phyloP scores from a whole-genome alignment of 2,113 vertebrate species.

The Cochlearius cochlearius region DNA sequence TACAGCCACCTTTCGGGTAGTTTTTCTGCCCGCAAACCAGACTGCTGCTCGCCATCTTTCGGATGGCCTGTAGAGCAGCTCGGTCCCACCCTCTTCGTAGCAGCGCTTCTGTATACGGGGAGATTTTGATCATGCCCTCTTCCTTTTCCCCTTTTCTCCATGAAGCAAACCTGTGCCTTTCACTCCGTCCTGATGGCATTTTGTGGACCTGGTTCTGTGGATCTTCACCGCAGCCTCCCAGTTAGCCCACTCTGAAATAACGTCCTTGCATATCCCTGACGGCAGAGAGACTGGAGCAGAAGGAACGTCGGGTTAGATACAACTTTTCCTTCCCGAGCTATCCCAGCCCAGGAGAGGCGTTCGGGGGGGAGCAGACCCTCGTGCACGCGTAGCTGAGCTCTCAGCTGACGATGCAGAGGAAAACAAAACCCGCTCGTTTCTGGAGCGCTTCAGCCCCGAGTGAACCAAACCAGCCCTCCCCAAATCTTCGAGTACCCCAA shows the following conservation, averaged over 20 bases:
- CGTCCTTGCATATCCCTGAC: background rate
- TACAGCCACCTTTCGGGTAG: no score
- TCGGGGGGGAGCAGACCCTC: background rate
- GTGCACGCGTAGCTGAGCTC: background rate
- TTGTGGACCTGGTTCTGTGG: background rate
- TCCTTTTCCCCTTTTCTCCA: background rate
- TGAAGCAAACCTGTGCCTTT: background rate
- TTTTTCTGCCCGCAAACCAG: background rate
- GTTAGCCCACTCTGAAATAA: background rate
- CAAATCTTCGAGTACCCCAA: background rate
- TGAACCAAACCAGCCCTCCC: background rate
- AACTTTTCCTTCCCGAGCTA: background rate
- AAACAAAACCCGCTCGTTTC: background rate
- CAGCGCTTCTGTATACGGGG: fast-evolving
- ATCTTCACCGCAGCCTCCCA: background rate
- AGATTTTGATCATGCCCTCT: background rate
- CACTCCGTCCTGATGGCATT: background rate
- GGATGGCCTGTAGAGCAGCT: background rate
- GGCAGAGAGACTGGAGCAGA: background rate
- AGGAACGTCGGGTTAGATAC: fast-evolving
- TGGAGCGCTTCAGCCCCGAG: background rate
- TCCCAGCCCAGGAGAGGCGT: background rate
- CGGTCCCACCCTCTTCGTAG: background rate
- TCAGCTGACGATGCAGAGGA: background rate
- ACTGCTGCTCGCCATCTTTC: background rate